Evolutionary conservation across 2,797 vertebrate genomes (phyloP), one percentile per base, ranked within the genome.

Genomic region (Gadopsis bispinosus): DNA sequence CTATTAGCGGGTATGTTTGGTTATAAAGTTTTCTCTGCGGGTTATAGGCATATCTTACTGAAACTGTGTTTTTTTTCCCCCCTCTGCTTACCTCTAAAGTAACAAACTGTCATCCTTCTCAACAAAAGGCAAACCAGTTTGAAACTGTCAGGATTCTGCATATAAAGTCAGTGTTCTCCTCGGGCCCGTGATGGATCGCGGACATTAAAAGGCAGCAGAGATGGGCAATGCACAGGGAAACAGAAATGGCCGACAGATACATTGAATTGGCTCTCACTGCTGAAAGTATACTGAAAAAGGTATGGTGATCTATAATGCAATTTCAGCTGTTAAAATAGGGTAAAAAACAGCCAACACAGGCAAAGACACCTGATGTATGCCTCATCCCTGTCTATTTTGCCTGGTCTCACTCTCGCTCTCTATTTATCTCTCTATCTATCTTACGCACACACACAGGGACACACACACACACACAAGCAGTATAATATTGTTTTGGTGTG

Each of bases 401-500:
- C 19, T 58, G 29, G 45, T 31, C 7, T 51, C 47, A 19, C 29
- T 59, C 60, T 71, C 43, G 54, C 19, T 48, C n/a, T 56, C 31
- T 26, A 26, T 26, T 26, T 26, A 26, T 19, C 41, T 17, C 50
- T 47, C 19, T 16, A 26, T 33, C 13, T 56, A 10, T 13, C 31
- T 17, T 2, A 63, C 33, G 43, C 69, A 67, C 50, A 63, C 66
- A 31, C 60, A 67, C 47, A 33, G 10, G 1, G 1, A 37, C n/a
- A 33, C 45, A 54, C 62, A 48, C 26, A 26, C 26, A 26, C 48
- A 60, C 74, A 68, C 37, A 33, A 39, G 69, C 66, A 35, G 64
- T 54, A 82, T 81, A 75, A 84, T 89, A 81, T 83, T 90, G 82
- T 91, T 91, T 89, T 81, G 82, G 89, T 89, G 88, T 83, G 91